These are phyloP conservation scores for Thoracochromis brauschi DNA, from an alignment of 2,113 vertebrate genomes.

Conservation along the genomic window DNA sequence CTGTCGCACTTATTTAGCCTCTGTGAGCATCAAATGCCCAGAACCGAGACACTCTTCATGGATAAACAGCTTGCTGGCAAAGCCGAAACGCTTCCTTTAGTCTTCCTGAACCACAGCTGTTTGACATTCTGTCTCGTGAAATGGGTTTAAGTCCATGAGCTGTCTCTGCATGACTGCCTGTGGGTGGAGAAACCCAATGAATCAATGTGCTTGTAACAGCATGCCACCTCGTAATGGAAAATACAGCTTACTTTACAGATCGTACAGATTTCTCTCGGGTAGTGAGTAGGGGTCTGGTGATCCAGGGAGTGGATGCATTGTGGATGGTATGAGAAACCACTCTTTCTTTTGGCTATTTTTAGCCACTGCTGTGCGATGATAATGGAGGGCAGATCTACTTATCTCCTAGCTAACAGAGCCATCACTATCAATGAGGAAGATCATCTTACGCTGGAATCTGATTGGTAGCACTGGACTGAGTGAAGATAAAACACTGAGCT, in stretches of 20 bases:
- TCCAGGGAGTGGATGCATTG: background rate
- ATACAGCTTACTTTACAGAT: constrained; percentile 51
- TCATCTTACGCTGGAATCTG: constrained; percentile 12
- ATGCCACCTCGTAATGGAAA: constrained; percentile 47
- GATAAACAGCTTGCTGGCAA: background rate
- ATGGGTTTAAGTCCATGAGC: constrained; percentile 5
- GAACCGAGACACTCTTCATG: background rate
- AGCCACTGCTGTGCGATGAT: constrained; percentile 18
- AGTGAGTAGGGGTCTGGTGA: background rate
- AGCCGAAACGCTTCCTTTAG: background rate
- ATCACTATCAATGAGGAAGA: constrained; percentile 14
- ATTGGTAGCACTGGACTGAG: background rate
- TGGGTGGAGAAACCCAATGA: constrained; percentile 56
- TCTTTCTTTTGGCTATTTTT: constrained; percentile 51
- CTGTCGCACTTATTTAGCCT: background rate
- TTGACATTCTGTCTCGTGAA: constrained; percentile 33
- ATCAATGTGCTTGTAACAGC: constrained; percentile 48
- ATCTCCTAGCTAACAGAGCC: constrained; percentile 30
- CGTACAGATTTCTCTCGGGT: constrained; percentile 11
- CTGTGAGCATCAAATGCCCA: background rate
- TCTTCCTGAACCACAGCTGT: constrained; percentile 21
- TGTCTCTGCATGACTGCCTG: constrained; percentile 36
- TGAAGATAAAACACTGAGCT: background rate
- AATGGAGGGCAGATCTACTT: constrained; percentile 22
- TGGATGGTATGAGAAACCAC: background rate